Conservation (phyloP, 2,888 invertebrate species). For the Nomada fucata region DNA sequence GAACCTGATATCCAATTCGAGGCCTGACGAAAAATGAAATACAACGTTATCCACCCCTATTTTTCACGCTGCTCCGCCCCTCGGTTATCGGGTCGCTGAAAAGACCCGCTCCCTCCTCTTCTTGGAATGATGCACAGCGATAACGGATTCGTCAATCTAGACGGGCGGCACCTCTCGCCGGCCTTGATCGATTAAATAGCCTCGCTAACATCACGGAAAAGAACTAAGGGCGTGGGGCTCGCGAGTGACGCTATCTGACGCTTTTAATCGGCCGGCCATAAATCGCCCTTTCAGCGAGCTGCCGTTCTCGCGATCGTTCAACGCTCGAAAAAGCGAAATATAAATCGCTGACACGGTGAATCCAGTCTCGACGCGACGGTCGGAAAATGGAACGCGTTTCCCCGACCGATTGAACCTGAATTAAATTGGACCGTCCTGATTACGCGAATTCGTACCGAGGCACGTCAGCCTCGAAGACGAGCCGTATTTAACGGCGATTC, state of each 20-base stretch:
- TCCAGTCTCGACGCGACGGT: conserved; percentile 15
- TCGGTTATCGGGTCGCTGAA: conserved; percentile 79
- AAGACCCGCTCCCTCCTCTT: conserved; percentile 79
- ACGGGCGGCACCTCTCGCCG: conserved; percentile 71
- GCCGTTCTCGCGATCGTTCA: conserved; percentile 48
- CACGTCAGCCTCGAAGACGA: neutral
- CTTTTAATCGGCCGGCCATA: conserved; percentile 54
- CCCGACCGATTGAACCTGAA: neutral
- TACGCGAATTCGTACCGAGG: conserved; percentile 1
- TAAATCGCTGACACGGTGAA: conserved; percentile 51
- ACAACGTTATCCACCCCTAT: conserved; percentile 75
- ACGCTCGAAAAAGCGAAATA: conserved; percentile 46
- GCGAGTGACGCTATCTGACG: conserved; percentile 49
- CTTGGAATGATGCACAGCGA: conserved; percentile 70
- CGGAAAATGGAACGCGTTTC: conserved; percentile 25
- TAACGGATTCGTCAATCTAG: conserved; percentile 68
- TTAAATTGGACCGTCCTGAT: conserved; percentile 20
- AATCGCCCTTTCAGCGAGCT: conserved; percentile 53
- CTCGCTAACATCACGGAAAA: conserved; percentile 46
- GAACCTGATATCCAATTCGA: too few species aligned
- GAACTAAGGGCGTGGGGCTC: neutral
- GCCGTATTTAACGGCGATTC: conserved; percentile 18
- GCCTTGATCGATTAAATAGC: conserved; percentile 64
- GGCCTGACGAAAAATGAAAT: conserved; percentile 34
- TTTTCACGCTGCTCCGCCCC: conserved; percentile 78